Evolutionary conservation across 2,888 invertebrate genomes (phyloP), one percentile per base, ranked within the genome.

Genomic region (Tuta absoluta): DNA sequence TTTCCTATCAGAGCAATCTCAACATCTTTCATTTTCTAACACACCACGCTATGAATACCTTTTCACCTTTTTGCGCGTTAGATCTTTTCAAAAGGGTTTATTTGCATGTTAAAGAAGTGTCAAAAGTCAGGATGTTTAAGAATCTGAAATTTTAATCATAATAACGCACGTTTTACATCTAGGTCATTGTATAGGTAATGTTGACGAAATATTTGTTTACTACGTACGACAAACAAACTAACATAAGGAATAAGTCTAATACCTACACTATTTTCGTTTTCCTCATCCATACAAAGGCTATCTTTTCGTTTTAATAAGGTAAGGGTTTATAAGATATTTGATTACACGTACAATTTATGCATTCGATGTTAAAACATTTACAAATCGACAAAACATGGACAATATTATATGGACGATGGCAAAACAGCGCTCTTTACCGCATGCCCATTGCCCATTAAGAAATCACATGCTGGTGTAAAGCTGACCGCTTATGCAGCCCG

Each of bases 51-150:
- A 17, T 56, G 33, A 33, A 33, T 17, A n/a, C 8, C 19, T 58
- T 58, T 38, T 38, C 58, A 58, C 2, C n/a, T 28, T 56, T 58
- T 58, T 58, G 38, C 58, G 58, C 21, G 33, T 33, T 58, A 58
- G 21, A 38, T 11, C 21, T 21, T 57, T 21, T 58, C 38, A 37
- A 58, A 37, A 37, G 38, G 17, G 19, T 17, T 58, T 19, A 58
- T 58, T 38, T 38, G 58, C 38, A 38, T 58, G 5, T 58, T n/a
- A 56, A 33, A 21, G 0, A 53, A 33, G 17, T 33, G 56, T 53
- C 28, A 28, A 28, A 10, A 24, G 56, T 17, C 24, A 28, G 14
- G 2, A n/a, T 17, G 14, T 53, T 53, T 53, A 7, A 33, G 17
- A 56, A 33, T 4, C 24, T 33, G 28, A 14, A 33, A n/a, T 33